Conservation (phyloP, 2,797 vertebrate species). For the Scleropages formosus region DNA sequence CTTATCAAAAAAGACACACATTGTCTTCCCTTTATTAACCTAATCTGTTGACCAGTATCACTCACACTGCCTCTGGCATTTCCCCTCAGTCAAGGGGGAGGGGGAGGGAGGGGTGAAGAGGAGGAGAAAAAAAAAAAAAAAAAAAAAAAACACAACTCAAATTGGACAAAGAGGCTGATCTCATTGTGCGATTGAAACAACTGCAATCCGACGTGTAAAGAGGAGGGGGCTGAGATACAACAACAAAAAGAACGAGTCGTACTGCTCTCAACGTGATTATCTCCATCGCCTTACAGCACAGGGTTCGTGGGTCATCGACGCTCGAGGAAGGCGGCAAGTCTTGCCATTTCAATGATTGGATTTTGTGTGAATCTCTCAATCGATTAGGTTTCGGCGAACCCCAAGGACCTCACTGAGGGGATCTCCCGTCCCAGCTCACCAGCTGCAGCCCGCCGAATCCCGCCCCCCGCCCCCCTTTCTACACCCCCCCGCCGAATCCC, state of each 20-base stretch:
- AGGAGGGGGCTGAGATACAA: too few relatives aligned
- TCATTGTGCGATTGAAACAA: background rate
- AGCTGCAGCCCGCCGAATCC: conserved; percentile 9
- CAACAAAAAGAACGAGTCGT: background rate
- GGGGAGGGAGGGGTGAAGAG: background rate
- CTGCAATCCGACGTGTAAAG: background rate
- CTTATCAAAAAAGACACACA: background rate
- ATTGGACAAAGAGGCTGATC: conserved; percentile 2
- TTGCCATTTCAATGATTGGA: conserved; percentile 73
- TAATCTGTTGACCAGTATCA: conserved; percentile 5
- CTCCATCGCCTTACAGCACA: conserved; percentile 50
- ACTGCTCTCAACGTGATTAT: conserved; percentile 63
- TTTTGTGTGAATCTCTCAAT: conserved; percentile 67
- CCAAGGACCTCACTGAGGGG: conserved; percentile 55
- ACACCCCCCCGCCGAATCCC: background rate
- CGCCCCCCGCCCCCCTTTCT: background rate
- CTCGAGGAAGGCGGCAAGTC: conserved; percentile 55
- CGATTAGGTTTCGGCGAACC: conserved; percentile 69
- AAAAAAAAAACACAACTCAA: background rate
- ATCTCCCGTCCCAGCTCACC: conserved; percentile 45
- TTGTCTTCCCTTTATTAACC: background rate
- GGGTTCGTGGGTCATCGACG: conserved; percentile 62
- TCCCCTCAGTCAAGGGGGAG: background rate
- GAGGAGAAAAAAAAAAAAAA: background rate
- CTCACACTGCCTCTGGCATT: conserved; percentile 9